These are phyloP conservation scores for Orussus abietinus DNA, from an alignment of 1,140 invertebrate genomes.

Conservation along the genomic window DNA sequence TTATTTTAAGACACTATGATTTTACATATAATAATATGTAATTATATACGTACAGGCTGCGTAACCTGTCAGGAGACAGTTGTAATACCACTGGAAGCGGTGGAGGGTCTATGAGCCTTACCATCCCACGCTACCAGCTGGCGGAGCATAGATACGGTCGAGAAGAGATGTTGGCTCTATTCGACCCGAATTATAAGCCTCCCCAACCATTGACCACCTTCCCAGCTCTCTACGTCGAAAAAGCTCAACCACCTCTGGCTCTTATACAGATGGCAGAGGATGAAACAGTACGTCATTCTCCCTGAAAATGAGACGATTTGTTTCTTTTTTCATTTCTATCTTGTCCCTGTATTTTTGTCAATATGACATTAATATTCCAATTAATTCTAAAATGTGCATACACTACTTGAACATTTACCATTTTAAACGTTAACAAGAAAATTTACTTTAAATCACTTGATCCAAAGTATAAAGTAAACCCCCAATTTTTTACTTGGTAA, in stretches of 20 bases:
- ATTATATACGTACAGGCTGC: conserved; percentile 51
- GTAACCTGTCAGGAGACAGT: conserved; percentile 59
- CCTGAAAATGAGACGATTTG: not conserved
- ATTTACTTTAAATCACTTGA: too few species aligned
- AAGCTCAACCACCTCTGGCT: conserved; percentile 72
- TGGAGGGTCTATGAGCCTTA: conserved; percentile 48
- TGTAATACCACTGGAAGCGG: conserved; percentile 44
- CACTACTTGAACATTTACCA: too few species aligned
- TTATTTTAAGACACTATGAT: not conserved
- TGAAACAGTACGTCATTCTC: conserved; percentile 61
- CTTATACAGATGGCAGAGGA: conserved; percentile 75
- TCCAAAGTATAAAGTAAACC: too few species aligned
- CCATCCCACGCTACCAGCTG: conserved; percentile 58
- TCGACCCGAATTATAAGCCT: conserved; percentile 63
- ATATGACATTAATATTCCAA: too few species aligned
- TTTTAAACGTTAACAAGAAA: too few species aligned
- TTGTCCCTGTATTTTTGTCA: too few species aligned
- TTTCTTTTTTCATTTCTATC: conserved; percentile 10
- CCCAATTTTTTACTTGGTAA: too few species aligned
- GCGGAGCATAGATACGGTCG: conserved; percentile 77
- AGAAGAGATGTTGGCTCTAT: conserved; percentile 86
- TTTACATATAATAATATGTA: conserved; percentile 3
- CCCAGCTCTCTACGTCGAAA: conserved; percentile 68
- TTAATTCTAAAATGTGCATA: too few species aligned
- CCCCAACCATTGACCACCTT: conserved; percentile 65